Evolutionary conservation across 2,888 invertebrate species (phyloP).

Genomic region (Calameuta idolon): DNA sequence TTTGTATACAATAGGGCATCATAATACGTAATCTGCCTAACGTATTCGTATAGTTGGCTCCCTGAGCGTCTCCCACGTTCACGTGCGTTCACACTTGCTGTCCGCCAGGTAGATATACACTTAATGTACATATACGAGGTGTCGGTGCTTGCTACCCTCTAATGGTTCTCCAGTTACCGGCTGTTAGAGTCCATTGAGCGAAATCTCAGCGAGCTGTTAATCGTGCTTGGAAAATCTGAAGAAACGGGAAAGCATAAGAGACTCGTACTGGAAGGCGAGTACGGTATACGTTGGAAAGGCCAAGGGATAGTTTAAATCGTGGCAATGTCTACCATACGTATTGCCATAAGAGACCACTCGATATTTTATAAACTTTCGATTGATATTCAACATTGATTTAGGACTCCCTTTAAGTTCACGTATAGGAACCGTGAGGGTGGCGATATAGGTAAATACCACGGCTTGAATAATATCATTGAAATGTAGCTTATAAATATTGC

Average conservation of each 20-base stretch:
- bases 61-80: slow-evolving; percentile 58
- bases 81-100: slow-evolving; percentile 30
- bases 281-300: not conserved
- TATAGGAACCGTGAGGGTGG: not conserved
- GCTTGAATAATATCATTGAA: slow-evolving; percentile 53
- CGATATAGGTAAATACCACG: slow-evolving; percentile 30
- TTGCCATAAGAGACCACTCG: not conserved
- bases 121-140: not conserved
- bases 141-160: not conserved
- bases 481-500: slow-evolving; percentile 54
- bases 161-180: not conserved
- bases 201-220: not conserved
- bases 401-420: not conserved
- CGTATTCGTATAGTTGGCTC: slow-evolving; percentile 52
- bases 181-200: not conserved
- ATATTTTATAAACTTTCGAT: not conserved
- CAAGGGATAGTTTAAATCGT: not conserved
- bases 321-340: not conserved
- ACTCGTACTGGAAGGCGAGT: not conserved
- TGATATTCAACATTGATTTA: not conserved
- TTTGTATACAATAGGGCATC: slow-evolving; percentile 66
- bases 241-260: not conserved
- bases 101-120: not conserved
- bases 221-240: not conserved
- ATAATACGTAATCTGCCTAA: slow-evolving; percentile 62